These are phyloP conservation scores for Cantharis lateralis DNA, from an alignment of 2,888 invertebrate species.

Conservation along the genomic window DNA sequence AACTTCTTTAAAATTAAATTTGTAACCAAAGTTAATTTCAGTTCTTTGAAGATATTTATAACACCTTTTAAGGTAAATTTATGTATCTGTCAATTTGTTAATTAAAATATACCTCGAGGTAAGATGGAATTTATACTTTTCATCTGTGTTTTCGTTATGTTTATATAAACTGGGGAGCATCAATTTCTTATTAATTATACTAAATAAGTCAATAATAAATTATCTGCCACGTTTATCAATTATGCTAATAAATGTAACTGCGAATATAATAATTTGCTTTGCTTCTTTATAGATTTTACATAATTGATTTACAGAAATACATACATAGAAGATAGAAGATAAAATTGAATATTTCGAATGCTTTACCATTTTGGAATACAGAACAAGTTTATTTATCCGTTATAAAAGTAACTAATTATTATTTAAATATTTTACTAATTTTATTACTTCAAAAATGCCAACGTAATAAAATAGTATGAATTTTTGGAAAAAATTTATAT, in stretches of 20 bases:
- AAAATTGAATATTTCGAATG: slow-evolving; percentile 35
- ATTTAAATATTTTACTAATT: slow-evolving; percentile 49
- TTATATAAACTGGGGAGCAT: slow-evolving; percentile 8
- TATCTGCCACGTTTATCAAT: slow-evolving; percentile 42
- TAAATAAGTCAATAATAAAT: slow-evolving; percentile 22
- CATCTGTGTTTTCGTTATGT: not conserved
- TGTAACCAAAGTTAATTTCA: not conserved
- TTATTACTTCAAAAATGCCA: slow-evolving; percentile 40
- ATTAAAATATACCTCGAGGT: slow-evolving; percentile 1
- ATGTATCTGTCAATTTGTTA: slow-evolving; percentile 3
- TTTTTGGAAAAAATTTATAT: not conserved
- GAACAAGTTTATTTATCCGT: slow-evolving; percentile 31
- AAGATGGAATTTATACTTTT: not conserved
- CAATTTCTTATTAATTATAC: slow-evolving; percentile 21
- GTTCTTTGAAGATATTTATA: not conserved
- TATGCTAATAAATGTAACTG: slow-evolving; percentile 35
- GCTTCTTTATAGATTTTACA: slow-evolving; percentile 37
- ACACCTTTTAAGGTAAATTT: not conserved
- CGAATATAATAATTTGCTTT: slow-evolving; percentile 31
- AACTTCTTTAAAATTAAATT: not conserved
- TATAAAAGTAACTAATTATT: slow-evolving; percentile 46
- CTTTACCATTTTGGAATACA: slow-evolving; percentile 4
- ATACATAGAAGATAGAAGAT: slow-evolving; percentile 40
- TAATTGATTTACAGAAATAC: slow-evolving; percentile 42
- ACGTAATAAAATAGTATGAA: not conserved